A percentile compares a stretch with the other conserved stretches of the same genome.
phyloP scores from a whole-genome alignment of 2,797 vertebrate species.

The Champsocephalus gunnari region DNA sequence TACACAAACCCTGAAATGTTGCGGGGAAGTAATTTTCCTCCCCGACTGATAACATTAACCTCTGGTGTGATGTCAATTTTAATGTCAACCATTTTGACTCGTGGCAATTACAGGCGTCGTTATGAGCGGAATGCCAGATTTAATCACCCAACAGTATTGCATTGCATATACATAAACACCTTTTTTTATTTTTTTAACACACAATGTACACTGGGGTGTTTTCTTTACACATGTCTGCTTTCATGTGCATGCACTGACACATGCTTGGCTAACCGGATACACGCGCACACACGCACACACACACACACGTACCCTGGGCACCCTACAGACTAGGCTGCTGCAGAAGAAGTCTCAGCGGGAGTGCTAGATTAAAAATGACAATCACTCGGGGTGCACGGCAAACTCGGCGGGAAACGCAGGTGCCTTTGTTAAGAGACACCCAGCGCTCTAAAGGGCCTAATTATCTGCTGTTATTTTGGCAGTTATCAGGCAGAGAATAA shows the following conservation, averaged over 20 bases:
- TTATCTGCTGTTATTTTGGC: slow-evolving; percentile 90
- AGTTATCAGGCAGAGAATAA: slow-evolving; percentile 85
- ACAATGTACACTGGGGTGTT: slow-evolving; percentile 9
- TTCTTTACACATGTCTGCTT: slow-evolving; percentile 25
- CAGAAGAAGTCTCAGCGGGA: slow-evolving; percentile 80
- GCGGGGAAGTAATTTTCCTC: slow-evolving; percentile 48
- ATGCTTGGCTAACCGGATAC: slow-evolving; percentile 60
- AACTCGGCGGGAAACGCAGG: slow-evolving; percentile 87
- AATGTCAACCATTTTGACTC: slow-evolving; percentile 67
- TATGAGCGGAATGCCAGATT: slow-evolving; percentile 46
- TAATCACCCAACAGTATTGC: slow-evolving; percentile 28
- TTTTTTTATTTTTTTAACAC: neutral
- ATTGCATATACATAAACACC: slow-evolving; percentile 16
- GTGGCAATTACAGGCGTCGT: slow-evolving; percentile 50
- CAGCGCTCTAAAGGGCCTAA: slow-evolving; percentile 87
- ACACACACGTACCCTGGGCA: slow-evolving; percentile 67
- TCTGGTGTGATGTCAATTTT: slow-evolving; percentile 65
- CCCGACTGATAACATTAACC: slow-evolving; percentile 67
- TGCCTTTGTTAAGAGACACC: slow-evolving; percentile 89
- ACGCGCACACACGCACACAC: slow-evolving; percentile 34
- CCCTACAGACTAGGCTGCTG: slow-evolving; percentile 77
- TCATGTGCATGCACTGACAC: slow-evolving; percentile 56
- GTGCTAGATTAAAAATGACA: slow-evolving; percentile 87
- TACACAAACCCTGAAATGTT: slow-evolving; percentile 40
- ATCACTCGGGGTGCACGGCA: slow-evolving; percentile 84